Conservation (phyloP, 2,888 invertebrate species). For the Ptychoptera contaminata region DNA sequence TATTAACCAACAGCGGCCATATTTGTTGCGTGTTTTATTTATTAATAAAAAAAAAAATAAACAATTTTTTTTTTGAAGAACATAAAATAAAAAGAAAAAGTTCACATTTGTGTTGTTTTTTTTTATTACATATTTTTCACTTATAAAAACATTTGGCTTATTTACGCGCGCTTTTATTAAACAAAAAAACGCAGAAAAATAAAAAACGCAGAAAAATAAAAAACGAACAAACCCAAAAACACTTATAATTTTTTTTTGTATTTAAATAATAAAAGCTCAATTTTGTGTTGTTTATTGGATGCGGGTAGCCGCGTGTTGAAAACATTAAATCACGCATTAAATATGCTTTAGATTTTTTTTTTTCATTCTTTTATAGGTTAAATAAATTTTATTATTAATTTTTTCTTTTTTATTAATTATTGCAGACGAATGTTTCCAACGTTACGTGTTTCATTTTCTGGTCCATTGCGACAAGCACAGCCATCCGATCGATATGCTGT, state of each 20-base stretch:
- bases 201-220: constrained; percentile 13
- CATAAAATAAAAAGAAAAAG: constrained; percentile 7
- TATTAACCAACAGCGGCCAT: too few relatives aligned
- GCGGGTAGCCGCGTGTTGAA: background rate
- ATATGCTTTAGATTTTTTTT: background rate
- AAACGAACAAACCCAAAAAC: too few relatives aligned
- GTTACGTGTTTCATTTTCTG: constrained; percentile 82
- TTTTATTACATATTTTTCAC: too few relatives aligned
- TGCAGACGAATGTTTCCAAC: constrained; percentile 97
- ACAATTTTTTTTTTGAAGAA: constrained; percentile 10
- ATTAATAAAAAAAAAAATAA: constrained; percentile 10
- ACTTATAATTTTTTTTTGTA: background rate
- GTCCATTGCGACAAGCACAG: constrained; percentile 41
- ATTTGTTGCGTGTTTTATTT: constrained; percentile 15
- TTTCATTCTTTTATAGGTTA: background rate
- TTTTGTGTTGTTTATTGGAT: background rate
- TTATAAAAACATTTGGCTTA: too few relatives aligned
- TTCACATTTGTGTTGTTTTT: constrained; percentile 8
- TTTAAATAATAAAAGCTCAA: background rate
- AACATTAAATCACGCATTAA: background rate
- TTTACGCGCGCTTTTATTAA: constrained; percentile 12
- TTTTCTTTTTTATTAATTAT: constrained; percentile 10
- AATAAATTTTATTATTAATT: constrained; percentile 2
- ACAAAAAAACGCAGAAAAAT: constrained; percentile 5
- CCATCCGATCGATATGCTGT: constrained; percentile 80